These are phyloP conservation scores for Platichthys stellatus DNA, from an alignment of 2,113 vertebrate genomes.

Conservation along the genomic window DNA sequence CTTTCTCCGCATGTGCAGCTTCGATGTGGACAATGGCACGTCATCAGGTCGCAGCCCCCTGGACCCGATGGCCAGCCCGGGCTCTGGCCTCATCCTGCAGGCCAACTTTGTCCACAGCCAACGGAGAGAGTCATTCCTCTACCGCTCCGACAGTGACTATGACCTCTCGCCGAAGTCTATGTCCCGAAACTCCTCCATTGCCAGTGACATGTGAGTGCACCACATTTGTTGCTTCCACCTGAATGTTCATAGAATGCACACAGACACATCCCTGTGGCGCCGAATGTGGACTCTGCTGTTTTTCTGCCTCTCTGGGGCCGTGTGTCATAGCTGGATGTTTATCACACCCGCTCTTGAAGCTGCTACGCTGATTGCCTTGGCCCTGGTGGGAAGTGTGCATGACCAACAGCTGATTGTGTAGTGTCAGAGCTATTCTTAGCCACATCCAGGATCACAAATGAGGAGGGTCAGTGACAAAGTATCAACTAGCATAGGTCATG, in stretches of 20 bases:
- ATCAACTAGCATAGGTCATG: conserved; percentile 4
- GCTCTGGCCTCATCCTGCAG: conserved; percentile 97
- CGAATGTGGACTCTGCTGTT: conserved; percentile 3
- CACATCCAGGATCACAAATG: conserved; percentile 28
- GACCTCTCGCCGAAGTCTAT: conserved; percentile 99
- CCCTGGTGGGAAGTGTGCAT: conserved; percentile 45
- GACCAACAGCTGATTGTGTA: conserved; percentile 56
- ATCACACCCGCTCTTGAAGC: conserved; percentile 25
- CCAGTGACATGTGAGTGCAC: conserved; percentile 95
- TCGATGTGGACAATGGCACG: conserved; percentile 99
- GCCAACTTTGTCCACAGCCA: conserved; percentile 99
- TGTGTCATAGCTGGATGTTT: conserved; percentile 32
- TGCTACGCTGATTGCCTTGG: conserved; percentile 1
- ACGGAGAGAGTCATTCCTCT: conserved; percentile 97
- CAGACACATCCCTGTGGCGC: neutral
- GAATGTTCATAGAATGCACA: conserved; percentile 8
- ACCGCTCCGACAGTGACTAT: conserved; percentile 98
- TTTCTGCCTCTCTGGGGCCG: conserved; percentile 21
- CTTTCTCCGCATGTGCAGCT: conserved; percentile 80
- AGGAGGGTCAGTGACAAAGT: conserved; percentile 7
- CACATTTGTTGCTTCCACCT: neutral
- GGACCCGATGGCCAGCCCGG: conserved; percentile 98
- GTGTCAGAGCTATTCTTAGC: conserved; percentile 52
- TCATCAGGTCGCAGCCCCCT: conserved; percentile 97
- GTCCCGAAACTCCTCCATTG: conserved; percentile 99